Evolutionary conservation across 2,888 invertebrate species (phyloP).

Genomic region (Germaria angustata): DNA sequence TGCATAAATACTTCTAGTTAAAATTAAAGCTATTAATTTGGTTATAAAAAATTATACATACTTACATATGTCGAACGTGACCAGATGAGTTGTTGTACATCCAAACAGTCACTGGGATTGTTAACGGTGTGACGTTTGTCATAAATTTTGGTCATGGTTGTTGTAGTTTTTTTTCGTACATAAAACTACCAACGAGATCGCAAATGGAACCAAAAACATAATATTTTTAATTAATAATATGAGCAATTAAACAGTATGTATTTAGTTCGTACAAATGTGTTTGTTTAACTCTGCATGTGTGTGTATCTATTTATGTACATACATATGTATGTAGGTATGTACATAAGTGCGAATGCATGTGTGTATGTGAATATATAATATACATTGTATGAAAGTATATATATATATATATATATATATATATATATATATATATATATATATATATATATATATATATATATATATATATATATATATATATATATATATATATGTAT

Average conservation of each 20-base stretch:
- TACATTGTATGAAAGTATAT: no score
- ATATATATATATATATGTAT: neutral
- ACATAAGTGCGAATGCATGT: neutral
- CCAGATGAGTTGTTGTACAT: conserved; percentile 41
- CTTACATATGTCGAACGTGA: conserved; percentile 41
- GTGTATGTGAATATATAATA: neutral
- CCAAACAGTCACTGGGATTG: neutral
- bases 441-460: neutral
- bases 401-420: neutral
- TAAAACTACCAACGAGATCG: neutral
- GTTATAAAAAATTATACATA: no score
- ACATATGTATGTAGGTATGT: neutral
- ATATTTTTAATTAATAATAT: conserved; percentile 43
- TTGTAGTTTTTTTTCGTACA: no score
- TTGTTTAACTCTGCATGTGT: neutral
- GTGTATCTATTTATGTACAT: neutral
- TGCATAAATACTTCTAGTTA: conserved; percentile 52
- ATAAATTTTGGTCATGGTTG: no score
- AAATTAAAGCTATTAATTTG: conserved; percentile 28
- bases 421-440: neutral
- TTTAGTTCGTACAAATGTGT: neutral
- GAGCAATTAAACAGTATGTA: neutral
- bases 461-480: neutral
- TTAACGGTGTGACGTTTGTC: neutral
- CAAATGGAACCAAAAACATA: conserved; percentile 5